These are phyloP conservation scores for Scarus forsteni DNA, from an alignment of 2,797 vertebrate species.

Conservation along the genomic window DNA sequence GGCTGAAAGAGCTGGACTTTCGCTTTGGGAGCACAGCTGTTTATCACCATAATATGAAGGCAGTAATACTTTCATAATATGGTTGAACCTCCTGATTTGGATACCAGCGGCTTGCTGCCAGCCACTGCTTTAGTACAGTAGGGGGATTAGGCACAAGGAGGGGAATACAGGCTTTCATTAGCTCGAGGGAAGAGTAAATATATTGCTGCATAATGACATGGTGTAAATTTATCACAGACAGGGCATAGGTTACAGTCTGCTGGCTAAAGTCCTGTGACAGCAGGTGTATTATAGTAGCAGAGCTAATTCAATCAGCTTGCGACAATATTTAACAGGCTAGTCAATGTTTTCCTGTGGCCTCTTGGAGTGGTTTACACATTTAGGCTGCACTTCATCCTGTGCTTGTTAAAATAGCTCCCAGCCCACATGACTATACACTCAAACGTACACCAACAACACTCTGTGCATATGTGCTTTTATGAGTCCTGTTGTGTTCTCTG, in stretches of 20 bases:
- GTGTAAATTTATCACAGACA: not conserved
- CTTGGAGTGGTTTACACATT: not conserved
- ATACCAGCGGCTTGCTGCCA: slow-evolving; percentile 21
- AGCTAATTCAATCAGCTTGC: not conserved
- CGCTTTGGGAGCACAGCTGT: not conserved
- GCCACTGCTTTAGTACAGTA: slow-evolving; percentile 11
- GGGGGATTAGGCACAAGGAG: slow-evolving; percentile 34
- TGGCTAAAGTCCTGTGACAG: slow-evolving; percentile 9
- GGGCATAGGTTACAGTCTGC: not conserved
- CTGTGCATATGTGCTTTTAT: not conserved
- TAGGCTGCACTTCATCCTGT: not conserved
- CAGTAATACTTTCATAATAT: slow-evolving; percentile 35
- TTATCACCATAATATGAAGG: slow-evolving; percentile 1
- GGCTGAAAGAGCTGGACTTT: slow-evolving; percentile 3
- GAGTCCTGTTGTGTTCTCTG: not conserved
- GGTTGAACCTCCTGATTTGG: slow-evolving; percentile 26
- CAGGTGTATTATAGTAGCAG: not conserved
- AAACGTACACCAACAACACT: not conserved
- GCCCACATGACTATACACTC: not conserved
- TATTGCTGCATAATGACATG: slow-evolving; percentile 4
- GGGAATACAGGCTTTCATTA: slow-evolving; percentile 14
- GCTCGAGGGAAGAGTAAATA: not conserved
- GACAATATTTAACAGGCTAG: not conserved
- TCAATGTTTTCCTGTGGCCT: not conserved
- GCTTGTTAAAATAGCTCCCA: not conserved